A percentile compares a stretch with the other conserved stretches of the same genome.
phyloP scores from a whole-genome alignment of 1,140 invertebrate genomes.

The Neotoxoptera formosana region DNA sequence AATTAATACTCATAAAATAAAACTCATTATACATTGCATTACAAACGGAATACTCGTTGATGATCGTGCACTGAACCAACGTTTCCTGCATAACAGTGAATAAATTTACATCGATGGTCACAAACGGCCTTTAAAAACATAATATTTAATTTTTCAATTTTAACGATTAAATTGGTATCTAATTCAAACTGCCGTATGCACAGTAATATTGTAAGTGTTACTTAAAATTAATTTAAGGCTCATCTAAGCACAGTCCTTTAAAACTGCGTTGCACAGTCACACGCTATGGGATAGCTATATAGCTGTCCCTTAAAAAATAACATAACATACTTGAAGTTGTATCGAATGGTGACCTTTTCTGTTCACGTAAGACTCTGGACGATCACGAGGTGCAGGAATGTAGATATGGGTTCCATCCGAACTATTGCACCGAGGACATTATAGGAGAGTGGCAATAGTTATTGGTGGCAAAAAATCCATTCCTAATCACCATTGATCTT shows the following conservation, averaged over 20 bases:
- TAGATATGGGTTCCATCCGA: neutral
- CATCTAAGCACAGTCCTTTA: too few relatives aligned
- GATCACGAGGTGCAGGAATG: neutral
- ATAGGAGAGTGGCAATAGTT: too few relatives aligned
- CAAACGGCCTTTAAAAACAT: neutral
- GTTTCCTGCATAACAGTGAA: neutral
- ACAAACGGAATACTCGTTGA: neutral
- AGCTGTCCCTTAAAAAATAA: too few relatives aligned
- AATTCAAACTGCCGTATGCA: too few relatives aligned
- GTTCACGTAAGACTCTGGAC: neutral
- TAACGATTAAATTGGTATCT: too few relatives aligned
- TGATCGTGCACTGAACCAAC: slow-evolving; percentile 6
- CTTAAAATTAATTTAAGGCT: too few relatives aligned
- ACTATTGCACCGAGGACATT: neutral
- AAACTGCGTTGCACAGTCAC: too few relatives aligned
- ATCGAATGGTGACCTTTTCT: neutral
- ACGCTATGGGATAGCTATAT: too few relatives aligned
- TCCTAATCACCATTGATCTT: neutral
- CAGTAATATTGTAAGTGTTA: too few relatives aligned
- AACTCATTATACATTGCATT: too few relatives aligned
- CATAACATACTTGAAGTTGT: neutral
- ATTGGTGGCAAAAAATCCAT: slow-evolving; percentile 12
- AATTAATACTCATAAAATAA: too few relatives aligned
- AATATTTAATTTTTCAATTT: too few relatives aligned
- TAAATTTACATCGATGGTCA: neutral